These are phyloP conservation scores for Lycophotia porphyrea DNA, from an alignment of 2,888 invertebrate species.

Conservation along the genomic window DNA sequence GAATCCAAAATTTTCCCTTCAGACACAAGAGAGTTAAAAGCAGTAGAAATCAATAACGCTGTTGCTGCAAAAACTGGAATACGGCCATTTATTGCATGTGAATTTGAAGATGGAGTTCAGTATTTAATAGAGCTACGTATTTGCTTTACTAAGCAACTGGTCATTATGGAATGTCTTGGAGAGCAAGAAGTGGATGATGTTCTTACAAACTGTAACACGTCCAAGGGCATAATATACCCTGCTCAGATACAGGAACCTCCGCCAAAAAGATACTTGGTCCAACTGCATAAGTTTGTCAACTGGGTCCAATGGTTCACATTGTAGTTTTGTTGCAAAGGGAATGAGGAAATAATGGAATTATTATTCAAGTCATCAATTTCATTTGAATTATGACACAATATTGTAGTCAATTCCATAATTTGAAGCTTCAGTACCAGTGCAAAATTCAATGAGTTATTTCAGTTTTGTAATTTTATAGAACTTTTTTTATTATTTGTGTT, in stretches of 20 bases:
- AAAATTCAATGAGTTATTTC: conserved; percentile 20
- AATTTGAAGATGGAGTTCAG: conserved; percentile 89
- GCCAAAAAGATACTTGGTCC: conserved; percentile 43
- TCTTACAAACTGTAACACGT: conserved; percentile 51
- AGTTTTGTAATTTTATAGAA: conserved; percentile 6
- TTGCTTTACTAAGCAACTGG: conserved; percentile 92
- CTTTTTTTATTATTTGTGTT: conserved; percentile 20
- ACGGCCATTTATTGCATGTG: conserved; percentile 91
- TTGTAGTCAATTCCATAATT: background rate
- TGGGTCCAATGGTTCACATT: conserved; percentile 64
- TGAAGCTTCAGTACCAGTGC: background rate
- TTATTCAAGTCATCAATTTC: background rate
- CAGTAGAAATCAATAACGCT: conserved; percentile 71
- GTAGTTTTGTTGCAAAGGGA: conserved; percentile 17
- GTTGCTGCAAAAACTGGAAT: conserved; percentile 89
- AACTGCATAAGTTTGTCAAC: conserved; percentile 58
- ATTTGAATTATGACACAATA: background rate
- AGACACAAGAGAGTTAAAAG: conserved; percentile 52
- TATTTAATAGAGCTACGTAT: conserved; percentile 93
- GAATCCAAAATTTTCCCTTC: conserved; percentile 88
- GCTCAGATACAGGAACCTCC: conserved; percentile 22
- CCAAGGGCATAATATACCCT: conserved; percentile 51
- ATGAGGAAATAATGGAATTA: conserved; percentile 16
- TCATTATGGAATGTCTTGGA: conserved; percentile 92
- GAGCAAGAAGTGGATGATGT: conserved; percentile 30